Conservation (phyloP, 2,113 vertebrate genomes). For the Epinephelus cyanopodus region DNA sequence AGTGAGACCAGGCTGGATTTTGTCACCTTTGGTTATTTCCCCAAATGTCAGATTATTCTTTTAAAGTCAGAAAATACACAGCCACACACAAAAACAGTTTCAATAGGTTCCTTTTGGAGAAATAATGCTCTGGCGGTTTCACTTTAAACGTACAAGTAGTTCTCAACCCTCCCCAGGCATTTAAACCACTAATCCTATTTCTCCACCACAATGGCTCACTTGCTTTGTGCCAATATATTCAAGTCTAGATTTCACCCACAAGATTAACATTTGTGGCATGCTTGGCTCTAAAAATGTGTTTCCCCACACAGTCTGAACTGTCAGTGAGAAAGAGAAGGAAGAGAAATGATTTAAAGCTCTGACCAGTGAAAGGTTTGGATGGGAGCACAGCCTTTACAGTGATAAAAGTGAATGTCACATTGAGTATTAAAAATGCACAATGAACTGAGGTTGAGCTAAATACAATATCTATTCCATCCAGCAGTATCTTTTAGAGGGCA, state of each 20-base stretch:
- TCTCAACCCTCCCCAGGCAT: conserved; percentile 1
- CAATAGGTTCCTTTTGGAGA: not conserved
- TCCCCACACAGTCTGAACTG: not conserved
- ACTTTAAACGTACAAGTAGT: conserved; percentile 18
- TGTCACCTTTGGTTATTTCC: not conserved
- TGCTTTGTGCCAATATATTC: not conserved
- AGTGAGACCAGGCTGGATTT: too few species aligned
- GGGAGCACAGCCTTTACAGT: not conserved
- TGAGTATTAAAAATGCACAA: not conserved
- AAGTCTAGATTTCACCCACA: not conserved
- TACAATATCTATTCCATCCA: conserved; percentile 22
- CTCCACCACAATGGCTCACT: conserved; percentile 2
- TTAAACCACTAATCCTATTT: conserved; percentile 30
- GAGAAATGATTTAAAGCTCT: not conserved
- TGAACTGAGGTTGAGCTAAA: not conserved
- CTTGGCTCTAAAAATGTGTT: not conserved
- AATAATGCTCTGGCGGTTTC: conserved; percentile 1
- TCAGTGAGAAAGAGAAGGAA: not conserved
- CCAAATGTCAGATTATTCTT: not conserved
- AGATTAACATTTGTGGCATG: not conserved
- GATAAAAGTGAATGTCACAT: conserved; percentile 20
- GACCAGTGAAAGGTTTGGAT: conserved; percentile 7
- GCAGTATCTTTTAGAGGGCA: conserved; percentile 24
- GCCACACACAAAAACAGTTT: not conserved
- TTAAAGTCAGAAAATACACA: conserved; percentile 3